A percentile compares a stretch with the other conserved stretches of the same genome.
Evolutionary conservation across 2,113 vertebrate genomes (phyloP).

Genomic region (Chitala chitala): DNA sequence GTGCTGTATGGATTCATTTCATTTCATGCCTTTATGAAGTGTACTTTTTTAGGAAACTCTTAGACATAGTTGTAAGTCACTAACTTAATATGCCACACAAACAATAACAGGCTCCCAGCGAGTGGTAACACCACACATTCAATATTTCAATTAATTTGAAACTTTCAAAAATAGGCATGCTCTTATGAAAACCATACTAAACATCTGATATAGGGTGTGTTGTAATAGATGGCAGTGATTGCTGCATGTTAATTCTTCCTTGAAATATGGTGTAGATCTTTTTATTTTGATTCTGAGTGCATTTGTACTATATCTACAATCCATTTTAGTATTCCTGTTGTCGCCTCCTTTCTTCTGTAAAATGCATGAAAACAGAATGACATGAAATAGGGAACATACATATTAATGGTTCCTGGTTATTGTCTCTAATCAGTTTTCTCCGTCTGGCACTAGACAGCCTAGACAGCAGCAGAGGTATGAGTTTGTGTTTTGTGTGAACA

Average conservation of each 20-base stretch:
- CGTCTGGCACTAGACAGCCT: background rate
- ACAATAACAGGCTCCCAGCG: background rate
- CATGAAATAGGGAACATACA: background rate
- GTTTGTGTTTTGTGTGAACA: background rate
- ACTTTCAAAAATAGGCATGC: too few species aligned
- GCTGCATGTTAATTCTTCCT: background rate
- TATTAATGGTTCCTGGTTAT: background rate
- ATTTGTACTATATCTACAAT: background rate
- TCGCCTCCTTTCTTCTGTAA: background rate
- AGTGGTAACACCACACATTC: too few species aligned
- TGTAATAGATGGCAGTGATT: too few species aligned
- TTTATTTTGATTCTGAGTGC: background rate
- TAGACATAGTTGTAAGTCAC: background rate
- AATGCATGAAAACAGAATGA: background rate
- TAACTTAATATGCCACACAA: background rate
- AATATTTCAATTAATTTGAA: too few species aligned
- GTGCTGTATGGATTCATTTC: background rate
- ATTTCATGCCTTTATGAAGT: background rate
- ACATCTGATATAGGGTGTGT: background rate
- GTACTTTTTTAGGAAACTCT: background rate
- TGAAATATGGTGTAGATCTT: background rate
- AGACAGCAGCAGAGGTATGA: background rate
- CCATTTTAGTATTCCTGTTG: background rate
- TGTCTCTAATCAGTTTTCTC: background rate
- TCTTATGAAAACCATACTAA: too few species aligned